Percentiles rank a stretch among this genome's conserved stretches.
Evolutionary conservation across 2,113 vertebrate genomes (phyloP).

Genomic region (Corvus moneduloides): DNA sequence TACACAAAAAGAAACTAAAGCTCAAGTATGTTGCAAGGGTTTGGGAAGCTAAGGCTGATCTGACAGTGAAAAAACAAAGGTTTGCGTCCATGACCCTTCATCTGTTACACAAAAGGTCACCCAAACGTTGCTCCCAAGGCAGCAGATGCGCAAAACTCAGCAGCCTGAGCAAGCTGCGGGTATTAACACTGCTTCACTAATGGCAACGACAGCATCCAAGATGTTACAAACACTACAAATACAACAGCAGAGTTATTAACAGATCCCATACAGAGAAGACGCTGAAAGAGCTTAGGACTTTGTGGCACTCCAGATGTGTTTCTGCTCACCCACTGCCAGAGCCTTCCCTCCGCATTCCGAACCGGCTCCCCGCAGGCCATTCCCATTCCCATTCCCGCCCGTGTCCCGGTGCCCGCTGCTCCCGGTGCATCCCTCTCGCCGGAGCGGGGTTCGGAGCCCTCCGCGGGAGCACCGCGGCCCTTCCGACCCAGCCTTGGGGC

Average conservation of each 20-base stretch:
- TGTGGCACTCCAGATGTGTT: accelerated
- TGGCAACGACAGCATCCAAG: accelerated
- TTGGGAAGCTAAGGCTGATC: background rate
- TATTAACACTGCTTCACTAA: accelerated
- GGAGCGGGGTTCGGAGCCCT: background rate
- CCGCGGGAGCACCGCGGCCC: background rate
- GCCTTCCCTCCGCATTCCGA: background rate
- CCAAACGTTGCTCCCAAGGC: background rate
- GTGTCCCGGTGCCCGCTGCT: background rate
- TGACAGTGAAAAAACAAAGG: background rate
- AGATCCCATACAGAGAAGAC: background rate
- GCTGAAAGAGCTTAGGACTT: background rate
- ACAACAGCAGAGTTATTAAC: accelerated
- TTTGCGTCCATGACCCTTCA: accelerated
- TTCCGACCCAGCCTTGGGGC: background rate
- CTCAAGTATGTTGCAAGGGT: no score
- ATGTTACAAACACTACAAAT: accelerated
- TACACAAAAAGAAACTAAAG: background rate
- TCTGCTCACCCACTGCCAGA: background rate
- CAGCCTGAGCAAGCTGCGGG: background rate
- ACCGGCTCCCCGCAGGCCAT: background rate
- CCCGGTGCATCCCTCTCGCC: background rate
- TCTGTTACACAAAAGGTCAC: background rate
- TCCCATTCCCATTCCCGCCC: background rate
- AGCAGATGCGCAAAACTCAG: accelerated